These are phyloP conservation scores for Ochropacha duplaris DNA, from an alignment of 2,888 invertebrate genomes.

Conservation along the genomic window DNA sequence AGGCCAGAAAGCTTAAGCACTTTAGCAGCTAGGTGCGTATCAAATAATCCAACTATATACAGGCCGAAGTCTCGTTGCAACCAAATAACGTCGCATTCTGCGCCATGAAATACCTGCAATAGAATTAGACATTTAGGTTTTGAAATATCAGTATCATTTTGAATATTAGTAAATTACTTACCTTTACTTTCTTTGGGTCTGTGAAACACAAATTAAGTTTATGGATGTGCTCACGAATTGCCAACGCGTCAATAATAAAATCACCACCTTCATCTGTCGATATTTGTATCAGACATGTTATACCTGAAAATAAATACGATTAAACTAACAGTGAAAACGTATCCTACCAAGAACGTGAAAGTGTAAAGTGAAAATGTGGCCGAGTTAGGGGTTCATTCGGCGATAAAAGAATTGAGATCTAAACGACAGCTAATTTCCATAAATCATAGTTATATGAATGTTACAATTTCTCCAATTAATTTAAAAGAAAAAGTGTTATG, in stretches of 20 bases:
- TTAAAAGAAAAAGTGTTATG: no score
- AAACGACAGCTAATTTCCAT: no score
- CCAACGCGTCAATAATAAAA: constrained; percentile 94
- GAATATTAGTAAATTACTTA: constrained; percentile 53
- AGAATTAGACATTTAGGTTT: background rate
- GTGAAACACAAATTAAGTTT: constrained; percentile 95
- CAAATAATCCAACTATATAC: constrained; percentile 98
- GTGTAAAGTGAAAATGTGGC: no score
- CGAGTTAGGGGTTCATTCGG: no score
- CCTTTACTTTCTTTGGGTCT: constrained; percentile 94
- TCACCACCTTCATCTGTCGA: constrained; percentile 89
- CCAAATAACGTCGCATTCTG: constrained; percentile 94
- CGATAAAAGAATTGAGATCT: no score
- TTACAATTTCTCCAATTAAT: no score
- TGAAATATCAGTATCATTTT: background rate
- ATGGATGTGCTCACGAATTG: constrained; percentile 91
- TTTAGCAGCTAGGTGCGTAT: constrained; percentile 95
- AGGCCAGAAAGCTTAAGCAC: constrained; percentile 86
- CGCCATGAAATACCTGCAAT: constrained; percentile 94
- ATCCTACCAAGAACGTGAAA: no score
- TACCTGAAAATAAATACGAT: constrained; percentile 54
- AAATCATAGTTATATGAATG: no score
- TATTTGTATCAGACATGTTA: constrained; percentile 98
- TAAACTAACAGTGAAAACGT: background rate
- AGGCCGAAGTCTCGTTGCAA: constrained; percentile 97